phyloP scores from a whole-genome alignment of 2,113 vertebrate species.

The Sminthopsis crassicaudata region DNA sequence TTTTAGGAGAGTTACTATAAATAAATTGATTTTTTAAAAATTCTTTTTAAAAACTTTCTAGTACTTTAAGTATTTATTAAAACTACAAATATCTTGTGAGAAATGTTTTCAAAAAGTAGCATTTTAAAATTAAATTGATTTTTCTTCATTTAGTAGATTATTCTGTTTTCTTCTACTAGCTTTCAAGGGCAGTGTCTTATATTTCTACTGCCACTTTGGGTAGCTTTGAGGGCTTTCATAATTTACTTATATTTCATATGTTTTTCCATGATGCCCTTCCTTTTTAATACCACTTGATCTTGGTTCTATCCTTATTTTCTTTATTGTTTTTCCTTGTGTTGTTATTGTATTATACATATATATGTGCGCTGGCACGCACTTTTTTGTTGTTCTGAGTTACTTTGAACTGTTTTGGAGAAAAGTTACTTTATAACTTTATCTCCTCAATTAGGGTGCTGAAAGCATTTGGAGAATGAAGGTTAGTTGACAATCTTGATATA shows the following conservation, averaged over 20 bases:
- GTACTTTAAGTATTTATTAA: not conserved
- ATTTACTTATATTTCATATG: not conserved
- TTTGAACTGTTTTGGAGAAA: not conserved
- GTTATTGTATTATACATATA: not conserved
- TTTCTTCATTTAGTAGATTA: not conserved
- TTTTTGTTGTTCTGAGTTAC: not conserved
- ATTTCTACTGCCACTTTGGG: not conserved
- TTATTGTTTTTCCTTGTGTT: not conserved
- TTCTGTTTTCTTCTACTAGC: not conserved
- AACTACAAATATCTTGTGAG: not conserved
- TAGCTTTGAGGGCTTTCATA: not conserved
- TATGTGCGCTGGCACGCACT: no score
- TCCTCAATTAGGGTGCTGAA: not conserved
- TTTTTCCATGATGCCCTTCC: conserved; percentile 7
- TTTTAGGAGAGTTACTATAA: not conserved
- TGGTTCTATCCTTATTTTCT: not conserved
- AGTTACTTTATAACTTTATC: not conserved
- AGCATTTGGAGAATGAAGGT: not conserved
- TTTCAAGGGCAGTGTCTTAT: not conserved
- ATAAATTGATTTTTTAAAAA: not conserved
- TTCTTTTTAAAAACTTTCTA: not conserved
- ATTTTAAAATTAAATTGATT: not conserved
- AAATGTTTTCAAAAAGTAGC: not conserved
- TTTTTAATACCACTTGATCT: not conserved
- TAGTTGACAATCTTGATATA: not conserved